Evolutionary conservation across 2,888 invertebrate species (phyloP).

Genomic region (Rotaria macrura): DNA sequence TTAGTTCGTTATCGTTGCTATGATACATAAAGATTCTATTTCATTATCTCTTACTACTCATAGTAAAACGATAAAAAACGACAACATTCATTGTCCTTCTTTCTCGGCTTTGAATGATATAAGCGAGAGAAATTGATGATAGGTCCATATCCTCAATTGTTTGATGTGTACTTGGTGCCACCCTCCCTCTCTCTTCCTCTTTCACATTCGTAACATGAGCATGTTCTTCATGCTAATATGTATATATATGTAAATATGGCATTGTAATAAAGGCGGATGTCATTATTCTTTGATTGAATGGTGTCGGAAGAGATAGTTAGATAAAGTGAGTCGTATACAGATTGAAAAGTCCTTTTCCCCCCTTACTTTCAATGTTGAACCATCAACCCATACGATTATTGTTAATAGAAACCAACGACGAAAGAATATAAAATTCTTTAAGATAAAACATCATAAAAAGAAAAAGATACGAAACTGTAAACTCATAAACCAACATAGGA

Average conservation of each 20-base stretch:
- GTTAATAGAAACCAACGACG: not conserved
- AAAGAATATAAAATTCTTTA: not conserved
- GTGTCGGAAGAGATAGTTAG: not conserved
- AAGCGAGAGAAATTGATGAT: not conserved
- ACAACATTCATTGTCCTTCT: not conserved
- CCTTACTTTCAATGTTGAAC: not conserved
- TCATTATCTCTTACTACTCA: not conserved
- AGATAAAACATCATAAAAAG: not conserved
- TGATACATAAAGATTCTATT: not conserved
- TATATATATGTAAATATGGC: too few relatives aligned
- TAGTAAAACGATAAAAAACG: not conserved
- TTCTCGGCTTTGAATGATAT: not conserved
- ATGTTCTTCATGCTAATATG: not conserved
- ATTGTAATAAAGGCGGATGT: not conserved
- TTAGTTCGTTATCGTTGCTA: not conserved
- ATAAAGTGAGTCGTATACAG: not conserved
- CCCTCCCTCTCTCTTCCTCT: too few relatives aligned
- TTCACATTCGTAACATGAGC: not conserved
- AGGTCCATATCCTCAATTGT: not conserved
- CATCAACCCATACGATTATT: not conserved
- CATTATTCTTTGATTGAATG: not conserved
- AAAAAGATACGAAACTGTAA: not conserved
- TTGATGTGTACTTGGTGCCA: not conserved
- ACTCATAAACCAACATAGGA: not conserved
- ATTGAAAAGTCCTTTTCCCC: not conserved